Percentiles rank a stretch among this genome's conserved stretches.
These are phyloP conservation scores for Morinoia aosen DNA, from an alignment of 2,888 invertebrate genomes.

Conservation along the genomic window DNA sequence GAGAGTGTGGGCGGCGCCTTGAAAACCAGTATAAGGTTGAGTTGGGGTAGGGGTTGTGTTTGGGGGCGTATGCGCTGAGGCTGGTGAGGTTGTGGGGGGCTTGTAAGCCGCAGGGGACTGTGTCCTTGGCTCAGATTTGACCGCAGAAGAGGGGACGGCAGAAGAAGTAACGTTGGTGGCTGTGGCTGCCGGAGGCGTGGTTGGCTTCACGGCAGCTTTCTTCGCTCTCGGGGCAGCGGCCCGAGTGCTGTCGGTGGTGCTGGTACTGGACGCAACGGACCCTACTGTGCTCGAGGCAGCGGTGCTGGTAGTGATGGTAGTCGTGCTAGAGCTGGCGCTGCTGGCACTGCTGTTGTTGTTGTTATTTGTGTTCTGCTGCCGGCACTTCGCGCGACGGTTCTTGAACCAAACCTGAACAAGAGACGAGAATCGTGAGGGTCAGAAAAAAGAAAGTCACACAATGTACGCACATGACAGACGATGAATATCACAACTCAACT, in stretches of 20 bases:
- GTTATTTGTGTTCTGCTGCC: constrained; percentile 81
- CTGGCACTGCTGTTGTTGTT: constrained; percentile 53
- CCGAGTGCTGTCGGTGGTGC: constrained; percentile 60
- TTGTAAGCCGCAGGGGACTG: constrained; percentile 63
- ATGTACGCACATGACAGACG: too few species aligned
- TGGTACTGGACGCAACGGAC: constrained; percentile 55
- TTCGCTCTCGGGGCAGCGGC: constrained; percentile 55
- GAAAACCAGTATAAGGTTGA: constrained; percentile 55
- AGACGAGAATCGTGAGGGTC: not conserved
- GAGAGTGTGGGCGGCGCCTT: constrained; percentile 58
- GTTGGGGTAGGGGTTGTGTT: constrained; percentile 65
- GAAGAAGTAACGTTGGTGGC: constrained; percentile 61
- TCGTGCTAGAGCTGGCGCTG: not conserved
- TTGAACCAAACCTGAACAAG: constrained; percentile 95
- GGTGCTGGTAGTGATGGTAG: constrained; percentile 46
- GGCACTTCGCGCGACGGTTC: constrained; percentile 95
- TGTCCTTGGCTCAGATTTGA: constrained; percentile 60
- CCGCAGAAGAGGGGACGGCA: constrained; percentile 54
- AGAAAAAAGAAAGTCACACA: too few species aligned
- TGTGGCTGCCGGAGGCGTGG: constrained; percentile 59
- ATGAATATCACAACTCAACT: too few species aligned
- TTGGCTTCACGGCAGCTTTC: constrained; percentile 55
- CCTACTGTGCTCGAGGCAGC: constrained; percentile 42
- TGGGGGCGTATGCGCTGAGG: constrained; percentile 64
- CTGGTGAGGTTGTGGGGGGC: constrained; percentile 64